A percentile compares a stretch with the other conserved stretches of the same genome.
phyloP scores from a whole-genome alignment of 2,888 invertebrate genomes.

The Drosophila cognata region DNA sequence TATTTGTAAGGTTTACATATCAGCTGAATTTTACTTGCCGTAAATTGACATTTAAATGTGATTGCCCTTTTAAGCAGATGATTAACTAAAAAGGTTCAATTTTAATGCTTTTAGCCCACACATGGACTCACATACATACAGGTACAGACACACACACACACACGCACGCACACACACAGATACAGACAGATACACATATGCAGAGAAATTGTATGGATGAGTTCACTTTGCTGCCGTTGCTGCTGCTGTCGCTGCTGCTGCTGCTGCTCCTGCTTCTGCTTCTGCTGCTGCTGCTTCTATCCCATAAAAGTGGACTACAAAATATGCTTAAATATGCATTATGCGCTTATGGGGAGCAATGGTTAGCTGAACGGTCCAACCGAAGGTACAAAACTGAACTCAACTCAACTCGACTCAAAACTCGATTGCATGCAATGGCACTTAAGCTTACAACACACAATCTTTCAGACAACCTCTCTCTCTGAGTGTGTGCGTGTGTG shows the following conservation, averaged over 20 bases:
- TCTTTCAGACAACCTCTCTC: constrained; percentile 33
- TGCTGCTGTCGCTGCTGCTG: neutral
- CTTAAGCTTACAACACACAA: constrained; percentile 74
- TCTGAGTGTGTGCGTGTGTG: constrained; percentile 11
- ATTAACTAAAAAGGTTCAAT: constrained; percentile 18
- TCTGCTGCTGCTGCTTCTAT: constrained; percentile 7
- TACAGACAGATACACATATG: neutral
- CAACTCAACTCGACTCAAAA: constrained; percentile 54
- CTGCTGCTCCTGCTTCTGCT: constrained; percentile 19
- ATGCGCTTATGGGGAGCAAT: constrained; percentile 65
- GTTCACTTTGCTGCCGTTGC: constrained; percentile 54
- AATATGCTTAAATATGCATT: constrained; percentile 80
- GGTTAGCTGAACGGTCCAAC: constrained; percentile 30
- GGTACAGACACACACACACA: neutral
- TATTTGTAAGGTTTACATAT: neutral
- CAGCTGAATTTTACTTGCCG: neutral
- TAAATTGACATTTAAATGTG: constrained; percentile 12
- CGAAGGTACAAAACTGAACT: constrained; percentile 49
- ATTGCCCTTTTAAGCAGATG: constrained; percentile 15
- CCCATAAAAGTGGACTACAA: constrained; percentile 75
- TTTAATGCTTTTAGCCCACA: constrained; percentile 6
- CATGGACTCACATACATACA: neutral
- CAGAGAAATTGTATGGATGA: constrained; percentile 67
- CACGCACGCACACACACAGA: constrained; percentile 3
- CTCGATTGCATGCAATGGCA: constrained; percentile 79